Evolutionary conservation across 2,888 invertebrate genomes (phyloP), one percentile per base, ranked within the genome.

Genomic region (Elegia similella): DNA sequence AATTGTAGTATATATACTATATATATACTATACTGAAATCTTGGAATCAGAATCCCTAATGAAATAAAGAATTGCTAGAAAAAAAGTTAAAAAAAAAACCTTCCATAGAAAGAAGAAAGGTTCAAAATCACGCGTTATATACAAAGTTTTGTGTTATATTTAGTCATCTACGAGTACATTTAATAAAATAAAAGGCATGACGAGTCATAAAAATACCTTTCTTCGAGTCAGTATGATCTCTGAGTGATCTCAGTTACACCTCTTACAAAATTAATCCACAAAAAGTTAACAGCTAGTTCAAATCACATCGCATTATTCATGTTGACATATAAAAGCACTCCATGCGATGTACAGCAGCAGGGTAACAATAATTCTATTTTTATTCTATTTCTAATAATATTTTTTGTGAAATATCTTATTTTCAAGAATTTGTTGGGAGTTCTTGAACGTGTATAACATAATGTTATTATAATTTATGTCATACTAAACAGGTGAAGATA

Each of bases 391-490:
- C 63, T 76, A 85, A 83, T 85, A 87, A 79, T 83, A 81, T 86
- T 82, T 86, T 86, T 85, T 80, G 73, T 78, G 69, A 77, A 82
- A 88, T 75, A 74, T 88, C 88, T 88, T 87, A 89, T 86, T 88
- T 88, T 79, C 80, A 84, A 85, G 88, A 88, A 89, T 89, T 89
- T 88, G 89, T 88, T 87, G 84, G 86, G 82, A 87, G 87, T 87
- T 79, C 87, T 84, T 88, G 86, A 85, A 78, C 82, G 82, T 86
- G 88, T 89, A 88, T 87, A 88, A 89, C 87, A 89, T 89, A 86
- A 88, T 89, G 87, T 89, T 89, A 88, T 87, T 90, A 89, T 89
- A 88, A 90, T 89, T 90, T 90, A 91, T 90, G 88, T 90, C 86
- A 84, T 86, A 88, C 90, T 87, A 89, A 88, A 89, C 90, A 90